Percentiles rank a stretch among this genome's conserved stretches.
Evolutionary conservation across 2,888 invertebrate genomes (phyloP).

Genomic region (Coecobrya sp.): DNA sequence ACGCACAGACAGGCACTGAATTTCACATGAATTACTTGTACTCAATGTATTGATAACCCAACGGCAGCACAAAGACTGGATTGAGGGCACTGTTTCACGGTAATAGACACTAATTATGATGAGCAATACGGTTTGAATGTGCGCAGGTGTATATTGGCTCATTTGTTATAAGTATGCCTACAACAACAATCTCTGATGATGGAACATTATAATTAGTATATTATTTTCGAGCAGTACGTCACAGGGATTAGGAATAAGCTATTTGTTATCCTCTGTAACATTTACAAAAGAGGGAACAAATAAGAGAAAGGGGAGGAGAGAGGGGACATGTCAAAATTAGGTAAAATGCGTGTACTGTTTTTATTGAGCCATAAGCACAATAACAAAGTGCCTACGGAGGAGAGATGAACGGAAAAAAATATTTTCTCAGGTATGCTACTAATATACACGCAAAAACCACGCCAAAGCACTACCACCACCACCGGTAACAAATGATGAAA

Average conservation of each 20-base stretch:
- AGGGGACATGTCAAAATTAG: conserved; percentile 48
- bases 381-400: conserved; percentile 10
- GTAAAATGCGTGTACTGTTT: conserved; percentile 53
- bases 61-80: conserved; percentile 50
- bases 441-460: conserved; percentile 20
- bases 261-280: conserved; percentile 44
- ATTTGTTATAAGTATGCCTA: not conserved
- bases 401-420: not conserved
- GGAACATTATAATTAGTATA: conserved; percentile 48
- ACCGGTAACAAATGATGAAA: conserved; percentile 68
- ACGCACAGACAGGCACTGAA: not conserved
- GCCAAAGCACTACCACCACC: conserved; percentile 51
- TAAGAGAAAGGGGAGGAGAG: not conserved
- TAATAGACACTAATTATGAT: conserved; percentile 81
- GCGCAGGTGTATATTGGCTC: conserved; percentile 28
- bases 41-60: not conserved
- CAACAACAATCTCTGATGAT: conserved; percentile 9
- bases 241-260: conserved; percentile 56
- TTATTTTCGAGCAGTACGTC: conserved; percentile 16
- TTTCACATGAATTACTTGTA: conserved; percentile 1
- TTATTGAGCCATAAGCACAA: conserved; percentile 54
- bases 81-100: conserved; percentile 83
- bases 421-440: not conserved
- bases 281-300: conserved; percentile 59
- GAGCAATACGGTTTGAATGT: conserved; percentile 76